Base-by-base conservation (phyloP, 2,888 invertebrate species). In the Eulithis testata region DNA sequence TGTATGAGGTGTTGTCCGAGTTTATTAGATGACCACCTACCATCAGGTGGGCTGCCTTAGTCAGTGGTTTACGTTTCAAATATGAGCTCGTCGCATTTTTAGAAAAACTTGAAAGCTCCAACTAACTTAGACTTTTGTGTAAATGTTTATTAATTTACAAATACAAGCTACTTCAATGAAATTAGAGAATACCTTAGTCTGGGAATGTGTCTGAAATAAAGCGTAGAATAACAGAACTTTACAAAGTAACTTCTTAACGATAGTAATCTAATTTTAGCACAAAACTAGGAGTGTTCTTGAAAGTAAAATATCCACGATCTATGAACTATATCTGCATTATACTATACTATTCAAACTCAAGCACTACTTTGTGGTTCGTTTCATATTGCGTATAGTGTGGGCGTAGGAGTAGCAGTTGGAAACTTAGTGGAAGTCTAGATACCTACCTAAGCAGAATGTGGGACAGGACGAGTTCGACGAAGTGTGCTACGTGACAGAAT, bases 401-500 rank as follows among this genome's bases (percentile, higher is more conserved):
- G 40, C 6, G 40, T 40, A 40, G 40, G 8, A 5, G 31, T 31
- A 6, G 31, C 40, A 40, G 7, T 40, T 40, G 3, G 2, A 40
- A 40, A 40, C 40, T 40, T 40, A 9, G 40, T 8, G 9, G 2
- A 40, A 11, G 40, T 40, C 31, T 31, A 31, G 4, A 31, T 40
- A 40, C 1, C 8, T 40, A 40, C 37, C 14, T 49, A 21, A 49
- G 49, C 11, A 49, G 49, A 49, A 49, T 49, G 49, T 49, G 6
- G 49, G 49, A 49, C 11, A n/a, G 11, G 14, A 47, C 8, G 21
- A 49, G 49, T 21, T 49, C 49, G 21, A 49, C 12, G 21, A 21
- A 49, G 21, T 21, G 49, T 21, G 40, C 14, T 49, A 21, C 49
- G 49, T 49, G 49, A 49, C 21, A 49, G 49, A 14, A 49, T 21